Evolutionary conservation across 30 jellyfish, hydroid and myxozoan genomes (phyloP), one percentile per base, ranked within the genome.

Genomic region (Sanderia malayensis): DNA sequence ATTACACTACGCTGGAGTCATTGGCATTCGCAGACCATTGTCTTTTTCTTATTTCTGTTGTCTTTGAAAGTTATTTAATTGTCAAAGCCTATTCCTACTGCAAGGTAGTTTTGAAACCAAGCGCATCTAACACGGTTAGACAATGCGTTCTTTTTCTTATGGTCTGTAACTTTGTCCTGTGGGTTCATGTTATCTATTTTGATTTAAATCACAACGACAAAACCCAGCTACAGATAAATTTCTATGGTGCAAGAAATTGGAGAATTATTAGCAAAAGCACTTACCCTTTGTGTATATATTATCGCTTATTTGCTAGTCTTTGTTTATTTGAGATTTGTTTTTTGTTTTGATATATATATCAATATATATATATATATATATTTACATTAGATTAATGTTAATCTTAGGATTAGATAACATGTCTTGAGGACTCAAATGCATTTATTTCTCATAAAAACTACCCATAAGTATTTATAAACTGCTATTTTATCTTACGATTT

Each of bases 161-260:
- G 92, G 92, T 68, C 19, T 68, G 92, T 46, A 80, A 80, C 58
- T 80, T 80, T 23, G 84, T 80, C 13, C 66, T 80, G 20, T 80
- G 92, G 92, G 19, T 80, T 20, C 92, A 80, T 55, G 76, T 70
- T 10, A 44, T 80, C 20, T 80, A 80, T 37, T 80, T 80, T 61
- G 84, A 80, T 68, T 25, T 80, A 53, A 80, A 67, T 46, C 92
- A 68, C 63, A 80, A 80, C 25, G 92, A 80, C 22, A 64, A 80
- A 11, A 53, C 74, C 2, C 73, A 68, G 17, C 67, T 80, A 1
- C 92, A 80, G 30, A 46, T 80, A 33, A 58, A 62, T 59, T 80
- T 80, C 49, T 80, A 80, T 47, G 92, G 92, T 15, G 21, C 20
- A 28, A 37, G 32, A 23, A 37, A 67, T 1, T 80, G 92, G 92